Percentiles rank a stretch among this genome's conserved stretches.
These are phyloP conservation scores for Eupelmus urozonus DNA, from an alignment of 2,888 invertebrate genomes.

Conservation along the genomic window DNA sequence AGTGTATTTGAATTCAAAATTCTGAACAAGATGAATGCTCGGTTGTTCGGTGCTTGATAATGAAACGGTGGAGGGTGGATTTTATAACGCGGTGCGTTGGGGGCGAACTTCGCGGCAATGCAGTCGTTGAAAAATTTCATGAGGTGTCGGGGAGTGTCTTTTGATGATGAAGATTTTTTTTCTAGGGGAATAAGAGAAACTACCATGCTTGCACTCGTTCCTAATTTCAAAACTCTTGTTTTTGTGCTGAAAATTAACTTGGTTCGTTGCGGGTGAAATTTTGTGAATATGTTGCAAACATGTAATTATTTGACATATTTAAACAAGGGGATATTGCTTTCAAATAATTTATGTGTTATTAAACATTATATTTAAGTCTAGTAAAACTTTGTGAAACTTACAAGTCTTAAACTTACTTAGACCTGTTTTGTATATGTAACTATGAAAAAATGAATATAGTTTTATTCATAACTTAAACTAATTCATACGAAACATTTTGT, in stretches of 20 bases:
- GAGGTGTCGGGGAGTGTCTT: neutral
- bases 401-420: too few relatives aligned
- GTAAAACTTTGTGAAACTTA: too few relatives aligned
- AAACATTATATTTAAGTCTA: too few relatives aligned
- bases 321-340: too few relatives aligned
- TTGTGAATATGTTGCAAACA: too few relatives aligned
- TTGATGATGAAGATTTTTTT: neutral
- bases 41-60: neutral
- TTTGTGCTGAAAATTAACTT: neutral
- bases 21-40: neutral
- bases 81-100: neutral
- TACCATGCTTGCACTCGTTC: slow-evolving; percentile 33
- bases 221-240: neutral
- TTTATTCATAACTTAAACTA: too few relatives aligned
- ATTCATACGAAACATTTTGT: too few relatives aligned
- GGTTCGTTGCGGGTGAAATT: neutral
- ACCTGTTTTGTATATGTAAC: too few relatives aligned
- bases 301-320: too few relatives aligned
- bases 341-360: too few relatives aligned
- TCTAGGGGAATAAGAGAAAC: neutral
- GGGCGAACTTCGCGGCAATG: neutral
- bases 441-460: too few relatives aligned
- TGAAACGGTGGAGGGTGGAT: slow-evolving; percentile 1
- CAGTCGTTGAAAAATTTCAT: too few relatives aligned
- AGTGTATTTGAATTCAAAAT: neutral